phyloP scores from a whole-genome alignment of 2,797 vertebrate species.

The Cossypha caffra region DNA sequence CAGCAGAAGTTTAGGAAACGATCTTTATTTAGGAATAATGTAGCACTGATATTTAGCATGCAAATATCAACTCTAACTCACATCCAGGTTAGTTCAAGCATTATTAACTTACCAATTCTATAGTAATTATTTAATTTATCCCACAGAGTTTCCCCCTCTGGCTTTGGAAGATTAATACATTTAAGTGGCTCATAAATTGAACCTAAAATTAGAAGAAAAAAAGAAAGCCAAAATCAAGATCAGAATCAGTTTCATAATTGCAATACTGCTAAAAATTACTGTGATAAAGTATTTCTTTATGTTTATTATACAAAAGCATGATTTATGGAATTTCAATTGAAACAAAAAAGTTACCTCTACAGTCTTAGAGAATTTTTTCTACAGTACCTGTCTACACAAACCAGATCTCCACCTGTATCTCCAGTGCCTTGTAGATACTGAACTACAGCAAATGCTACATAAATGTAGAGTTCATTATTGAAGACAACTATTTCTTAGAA shows the following conservation, averaged over 20 bases:
- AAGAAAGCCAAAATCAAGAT: neutral
- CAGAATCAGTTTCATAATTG: neutral
- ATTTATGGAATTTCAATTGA: neutral
- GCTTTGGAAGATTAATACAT: slow-evolving; percentile 84
- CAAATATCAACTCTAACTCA: neutral
- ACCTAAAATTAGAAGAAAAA: slow-evolving; percentile 75
- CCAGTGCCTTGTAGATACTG: neutral
- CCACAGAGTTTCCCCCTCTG: slow-evolving; percentile 88
- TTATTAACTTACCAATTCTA: slow-evolving; percentile 84
- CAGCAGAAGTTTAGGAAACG: neutral
- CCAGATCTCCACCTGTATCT: neutral
- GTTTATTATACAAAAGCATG: neutral
- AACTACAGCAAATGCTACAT: neutral
- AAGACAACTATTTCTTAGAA: neutral
- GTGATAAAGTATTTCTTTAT: neutral
- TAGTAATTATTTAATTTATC: slow-evolving; percentile 94
- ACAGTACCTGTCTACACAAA: neutral
- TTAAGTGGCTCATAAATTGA: slow-evolving; percentile 98
- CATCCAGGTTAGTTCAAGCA: neutral
- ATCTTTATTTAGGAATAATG: neutral
- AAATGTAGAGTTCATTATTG: neutral
- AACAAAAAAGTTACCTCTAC: neutral
- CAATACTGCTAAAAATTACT: neutral
- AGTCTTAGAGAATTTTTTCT: neutral
- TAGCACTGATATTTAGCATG: neutral